Evolutionary conservation across 2,888 invertebrate species (phyloP).

Genomic region (Pristionchus japonicus): DNA sequence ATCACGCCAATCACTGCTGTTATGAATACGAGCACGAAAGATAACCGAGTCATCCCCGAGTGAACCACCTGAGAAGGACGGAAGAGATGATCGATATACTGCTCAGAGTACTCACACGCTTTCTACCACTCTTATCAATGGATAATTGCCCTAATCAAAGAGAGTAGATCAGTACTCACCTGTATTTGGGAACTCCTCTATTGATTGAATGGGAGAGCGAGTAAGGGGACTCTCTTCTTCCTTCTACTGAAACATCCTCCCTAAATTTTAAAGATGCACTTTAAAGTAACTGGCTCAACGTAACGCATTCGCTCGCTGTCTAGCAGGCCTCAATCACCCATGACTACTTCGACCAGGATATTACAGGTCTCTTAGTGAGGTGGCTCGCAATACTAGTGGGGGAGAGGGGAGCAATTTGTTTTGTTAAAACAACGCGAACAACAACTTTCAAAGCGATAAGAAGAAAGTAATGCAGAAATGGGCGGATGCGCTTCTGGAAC

Average conservation of each 20-base stretch:
- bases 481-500: too few relatives aligned
- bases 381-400: too few relatives aligned
- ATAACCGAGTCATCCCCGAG: constrained; percentile 23
- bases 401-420: too few relatives aligned
- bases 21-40: background rate
- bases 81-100: background rate
- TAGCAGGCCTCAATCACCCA: too few relatives aligned
- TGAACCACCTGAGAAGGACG: background rate
- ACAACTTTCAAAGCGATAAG: background rate
- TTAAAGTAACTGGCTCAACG: too few relatives aligned
- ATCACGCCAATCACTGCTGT: background rate
- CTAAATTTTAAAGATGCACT: too few relatives aligned
- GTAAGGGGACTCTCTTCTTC: constrained; percentile 6
- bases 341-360: too few relatives aligned
- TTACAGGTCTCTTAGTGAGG: too few relatives aligned
- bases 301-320: too few relatives aligned
- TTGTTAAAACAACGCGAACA: too few relatives aligned
- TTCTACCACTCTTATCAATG: background rate
- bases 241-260: background rate
- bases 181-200: constrained; percentile 5
- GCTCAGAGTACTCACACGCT: background rate
- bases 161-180: background rate
- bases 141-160: background rate
- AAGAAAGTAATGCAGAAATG: background rate
- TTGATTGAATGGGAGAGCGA: background rate